Conservation (phyloP, 2,797 vertebrate genomes). For the Falco novaeseelandiae region DNA sequence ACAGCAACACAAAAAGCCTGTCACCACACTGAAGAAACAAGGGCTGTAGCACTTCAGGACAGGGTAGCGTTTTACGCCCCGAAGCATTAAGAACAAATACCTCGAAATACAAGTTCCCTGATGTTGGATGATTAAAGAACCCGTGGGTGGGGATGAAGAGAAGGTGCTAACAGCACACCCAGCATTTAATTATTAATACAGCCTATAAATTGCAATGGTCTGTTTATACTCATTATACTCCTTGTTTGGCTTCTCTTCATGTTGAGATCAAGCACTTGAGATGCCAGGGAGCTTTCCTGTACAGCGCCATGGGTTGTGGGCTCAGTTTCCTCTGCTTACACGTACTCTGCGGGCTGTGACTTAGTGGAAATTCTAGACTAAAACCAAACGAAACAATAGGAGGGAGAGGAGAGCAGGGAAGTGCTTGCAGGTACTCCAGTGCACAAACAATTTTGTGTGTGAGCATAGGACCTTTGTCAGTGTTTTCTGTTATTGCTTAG, state of each 20-base stretch:
- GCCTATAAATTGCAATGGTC: conserved; percentile 16
- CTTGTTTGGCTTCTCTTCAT: background rate
- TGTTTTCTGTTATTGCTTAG: background rate
- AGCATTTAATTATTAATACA: conserved; percentile 38
- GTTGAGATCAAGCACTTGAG: background rate
- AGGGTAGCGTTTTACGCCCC: background rate
- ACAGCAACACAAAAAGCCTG: background rate
- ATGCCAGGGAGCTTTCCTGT: background rate
- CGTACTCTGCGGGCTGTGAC: background rate
- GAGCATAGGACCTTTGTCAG: background rate
- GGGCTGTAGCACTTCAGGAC: background rate
- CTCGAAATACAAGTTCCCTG: background rate
- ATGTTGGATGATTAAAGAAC: background rate
- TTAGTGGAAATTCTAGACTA: background rate
- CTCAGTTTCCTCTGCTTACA: background rate
- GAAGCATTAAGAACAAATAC: background rate
- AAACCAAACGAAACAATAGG: background rate
- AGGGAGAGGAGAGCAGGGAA: background rate
- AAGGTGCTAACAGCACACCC: background rate
- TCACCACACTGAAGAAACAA: background rate
- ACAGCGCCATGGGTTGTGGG: background rate
- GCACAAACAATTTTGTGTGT: background rate
- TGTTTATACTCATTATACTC: background rate
- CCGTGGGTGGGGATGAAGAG: background rate
- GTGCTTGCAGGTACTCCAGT: background rate